Evolutionary conservation across 2,797 vertebrate genomes (phyloP).

Genomic region (Columba guinea): DNA sequence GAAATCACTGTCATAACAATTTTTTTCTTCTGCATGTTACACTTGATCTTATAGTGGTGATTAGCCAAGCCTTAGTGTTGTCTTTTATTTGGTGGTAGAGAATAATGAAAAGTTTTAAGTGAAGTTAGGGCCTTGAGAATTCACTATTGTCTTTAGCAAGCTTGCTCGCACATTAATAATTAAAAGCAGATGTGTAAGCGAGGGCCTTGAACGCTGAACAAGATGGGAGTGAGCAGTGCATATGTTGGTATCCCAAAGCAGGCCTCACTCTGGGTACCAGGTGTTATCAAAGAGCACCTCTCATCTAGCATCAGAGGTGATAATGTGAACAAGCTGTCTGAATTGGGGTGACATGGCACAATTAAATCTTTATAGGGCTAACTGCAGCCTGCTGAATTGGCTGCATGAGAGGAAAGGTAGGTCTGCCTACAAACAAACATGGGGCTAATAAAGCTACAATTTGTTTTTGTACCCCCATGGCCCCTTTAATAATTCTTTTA

Average conservation of each 20-base stretch:
- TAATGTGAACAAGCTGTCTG: constrained; percentile 24
- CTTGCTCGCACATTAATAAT: not conserved
- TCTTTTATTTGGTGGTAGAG: not conserved
- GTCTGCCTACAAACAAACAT: not conserved
- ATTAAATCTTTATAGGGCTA: constrained; percentile 23
- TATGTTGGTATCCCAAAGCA: not conserved
- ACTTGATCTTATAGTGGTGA: not conserved
- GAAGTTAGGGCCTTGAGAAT: not conserved
- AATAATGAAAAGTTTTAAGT: not conserved
- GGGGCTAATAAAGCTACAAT: not conserved
- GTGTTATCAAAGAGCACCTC: constrained; percentile 20
- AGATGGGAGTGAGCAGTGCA: not conserved
- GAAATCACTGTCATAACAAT: not conserved
- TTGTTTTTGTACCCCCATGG: not conserved
- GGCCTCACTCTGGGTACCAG: not conserved
- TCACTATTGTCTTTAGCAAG: not conserved
- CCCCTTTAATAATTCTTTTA: not conserved
- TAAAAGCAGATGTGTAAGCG: not conserved
- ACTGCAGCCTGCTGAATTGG: constrained; percentile 13
- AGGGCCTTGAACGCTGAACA: not conserved
- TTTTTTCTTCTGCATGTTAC: not conserved
- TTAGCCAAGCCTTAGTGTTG: not conserved
- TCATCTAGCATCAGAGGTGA: constrained; percentile 7
- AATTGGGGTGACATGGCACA: not conserved
- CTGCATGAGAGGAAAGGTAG: not conserved